These are phyloP conservation scores for Halcyon smyrnensis DNA, from an alignment of 2,797 vertebrate species.

Conservation along the genomic window DNA sequence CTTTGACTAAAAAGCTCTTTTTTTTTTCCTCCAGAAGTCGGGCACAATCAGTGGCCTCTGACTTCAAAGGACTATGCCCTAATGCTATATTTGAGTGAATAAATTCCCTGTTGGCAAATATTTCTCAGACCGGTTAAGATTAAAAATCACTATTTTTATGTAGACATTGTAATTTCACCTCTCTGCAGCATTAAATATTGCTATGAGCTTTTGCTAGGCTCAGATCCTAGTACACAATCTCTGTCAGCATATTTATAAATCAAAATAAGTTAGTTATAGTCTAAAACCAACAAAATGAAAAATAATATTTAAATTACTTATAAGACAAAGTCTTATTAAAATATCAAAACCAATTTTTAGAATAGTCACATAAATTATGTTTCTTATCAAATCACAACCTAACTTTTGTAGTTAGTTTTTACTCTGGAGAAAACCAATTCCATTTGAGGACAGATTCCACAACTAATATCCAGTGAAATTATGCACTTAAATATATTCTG, in stretches of 20 bases:
- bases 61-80: constrained; percentile 85
- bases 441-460: not conserved
- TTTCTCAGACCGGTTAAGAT: constrained; percentile 48
- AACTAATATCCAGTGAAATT: not conserved
- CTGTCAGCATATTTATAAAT: not conserved
- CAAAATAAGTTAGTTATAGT: not conserved
- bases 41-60: constrained; percentile 88
- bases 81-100: constrained; percentile 78
- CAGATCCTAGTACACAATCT: not conserved
- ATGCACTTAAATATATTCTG: not conserved
- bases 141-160: constrained; percentile 63
- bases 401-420: not conserved
- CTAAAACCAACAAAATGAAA: not conserved
- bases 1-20: constrained; percentile 83
- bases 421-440: not conserved
- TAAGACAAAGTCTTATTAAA: not conserved
- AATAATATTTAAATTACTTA: not conserved
- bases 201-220: not conserved
- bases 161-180: constrained; percentile 30
- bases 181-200: not conserved
- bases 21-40: constrained; percentile 76
- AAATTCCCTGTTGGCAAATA: constrained; percentile 78
- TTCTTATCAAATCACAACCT: not conserved
- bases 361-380: not conserved
- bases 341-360: not conserved